A percentile compares a stretch with the other conserved stretches of the same genome.
Evolutionary conservation across 2,113 vertebrate species (phyloP).

Genomic region (Thalassoma bifasciatum): DNA sequence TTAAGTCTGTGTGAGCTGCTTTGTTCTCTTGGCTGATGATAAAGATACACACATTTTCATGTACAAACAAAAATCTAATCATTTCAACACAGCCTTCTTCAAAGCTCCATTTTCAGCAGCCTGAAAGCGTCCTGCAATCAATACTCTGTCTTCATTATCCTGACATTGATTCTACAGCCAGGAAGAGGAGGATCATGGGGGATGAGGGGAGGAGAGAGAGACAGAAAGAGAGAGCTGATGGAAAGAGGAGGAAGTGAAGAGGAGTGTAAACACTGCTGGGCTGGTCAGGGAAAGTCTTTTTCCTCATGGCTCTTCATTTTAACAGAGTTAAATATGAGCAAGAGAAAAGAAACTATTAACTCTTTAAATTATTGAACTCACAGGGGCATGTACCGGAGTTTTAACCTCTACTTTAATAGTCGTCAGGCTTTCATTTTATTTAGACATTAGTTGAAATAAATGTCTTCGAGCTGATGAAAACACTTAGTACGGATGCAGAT

Average conservation of each 20-base stretch:
- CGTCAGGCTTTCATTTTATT: too few species aligned
- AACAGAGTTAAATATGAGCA: background rate
- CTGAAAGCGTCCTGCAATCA: conserved; percentile 40
- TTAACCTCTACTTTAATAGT: background rate
- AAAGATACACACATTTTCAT: background rate
- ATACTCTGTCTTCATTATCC: conserved; percentile 57
- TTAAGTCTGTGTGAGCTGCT: background rate
- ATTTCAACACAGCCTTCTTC: background rate
- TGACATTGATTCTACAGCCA: conserved; percentile 53
- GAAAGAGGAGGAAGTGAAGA: conserved; percentile 6
- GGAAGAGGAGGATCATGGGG: conserved; percentile 37
- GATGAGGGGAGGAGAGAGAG: conserved; percentile 1
- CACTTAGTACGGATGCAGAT: too few species aligned
- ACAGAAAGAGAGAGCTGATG: background rate
- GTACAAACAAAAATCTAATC: background rate
- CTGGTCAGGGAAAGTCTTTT: background rate
- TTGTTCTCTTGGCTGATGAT: background rate
- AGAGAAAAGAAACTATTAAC: background rate
- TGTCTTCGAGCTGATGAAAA: too few species aligned
- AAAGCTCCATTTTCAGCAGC: conserved; percentile 24
- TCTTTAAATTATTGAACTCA: background rate
- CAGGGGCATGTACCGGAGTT: too few species aligned
- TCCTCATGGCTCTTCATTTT: too few species aligned
- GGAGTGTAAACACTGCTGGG: conserved; percentile 2
- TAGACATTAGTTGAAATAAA: too few species aligned